These are phyloP conservation scores for Dinocampus coccinellae DNA, from an alignment of 2,888 invertebrate species.

Conservation along the genomic window DNA sequence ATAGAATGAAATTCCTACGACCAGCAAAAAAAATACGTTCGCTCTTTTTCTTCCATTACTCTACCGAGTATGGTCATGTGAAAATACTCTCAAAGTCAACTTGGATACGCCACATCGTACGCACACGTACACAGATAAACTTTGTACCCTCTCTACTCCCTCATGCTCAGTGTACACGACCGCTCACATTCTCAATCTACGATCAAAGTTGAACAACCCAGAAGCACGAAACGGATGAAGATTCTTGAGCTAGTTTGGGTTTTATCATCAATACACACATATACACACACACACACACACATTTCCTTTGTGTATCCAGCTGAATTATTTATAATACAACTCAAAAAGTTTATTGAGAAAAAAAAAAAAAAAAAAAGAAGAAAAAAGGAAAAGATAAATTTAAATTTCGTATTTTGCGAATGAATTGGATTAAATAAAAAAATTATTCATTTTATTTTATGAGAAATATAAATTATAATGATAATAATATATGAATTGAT, in stretches of 20 bases:
- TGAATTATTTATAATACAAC: not conserved
- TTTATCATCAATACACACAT: not conserved
- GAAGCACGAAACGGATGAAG: not conserved
- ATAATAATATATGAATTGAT: too few species aligned
- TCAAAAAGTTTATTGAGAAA: not conserved
- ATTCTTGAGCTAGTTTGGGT: not conserved
- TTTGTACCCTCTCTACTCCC: not conserved
- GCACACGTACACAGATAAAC: not conserved
- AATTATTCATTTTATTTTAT: too few species aligned
- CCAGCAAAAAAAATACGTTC: not conserved
- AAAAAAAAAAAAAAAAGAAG: not conserved
- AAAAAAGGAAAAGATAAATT: too few species aligned
- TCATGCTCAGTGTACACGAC: too few species aligned
- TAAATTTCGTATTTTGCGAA: too few species aligned
- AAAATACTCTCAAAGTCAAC: not conserved
- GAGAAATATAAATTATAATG: conserved; percentile 9
- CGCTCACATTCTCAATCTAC: not conserved
- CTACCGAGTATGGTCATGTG: not conserved
- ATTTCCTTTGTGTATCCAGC: not conserved
- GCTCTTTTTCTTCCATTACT: not conserved
- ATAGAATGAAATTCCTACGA: not conserved
- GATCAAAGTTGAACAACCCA: conserved; percentile 19
- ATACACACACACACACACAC: not conserved
- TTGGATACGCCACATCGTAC: not conserved
- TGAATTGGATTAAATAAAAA: too few species aligned